Evolutionary conservation across 2,113 vertebrate genomes (phyloP).

Genomic region (Aegithalos caudatus): DNA sequence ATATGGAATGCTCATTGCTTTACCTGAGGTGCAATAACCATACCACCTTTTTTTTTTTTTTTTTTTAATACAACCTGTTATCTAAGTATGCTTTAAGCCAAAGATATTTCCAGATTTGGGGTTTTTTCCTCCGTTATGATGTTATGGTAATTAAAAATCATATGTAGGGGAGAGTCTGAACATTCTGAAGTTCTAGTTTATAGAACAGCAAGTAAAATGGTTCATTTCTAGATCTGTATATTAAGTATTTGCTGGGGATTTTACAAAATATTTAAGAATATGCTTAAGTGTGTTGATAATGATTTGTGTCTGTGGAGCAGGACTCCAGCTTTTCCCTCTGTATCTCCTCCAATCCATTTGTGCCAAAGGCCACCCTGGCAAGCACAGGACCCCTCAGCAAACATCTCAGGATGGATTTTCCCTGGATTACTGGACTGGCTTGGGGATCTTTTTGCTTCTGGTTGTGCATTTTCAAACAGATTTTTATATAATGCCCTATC

Average conservation of each 20-base stretch:
- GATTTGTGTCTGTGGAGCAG: not conserved
- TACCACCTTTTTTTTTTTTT: not conserved
- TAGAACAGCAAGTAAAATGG: not conserved
- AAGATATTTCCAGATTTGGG: not conserved
- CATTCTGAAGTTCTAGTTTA: not conserved
- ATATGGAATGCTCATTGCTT: not conserved
- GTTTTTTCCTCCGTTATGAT: not conserved
- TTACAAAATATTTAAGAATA: not conserved
- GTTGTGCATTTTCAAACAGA: not conserved
- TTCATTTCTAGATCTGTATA: not conserved
- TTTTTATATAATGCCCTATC: fast-evolving
- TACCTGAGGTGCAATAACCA: not conserved
- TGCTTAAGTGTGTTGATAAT: not conserved
- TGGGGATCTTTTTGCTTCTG: not conserved
- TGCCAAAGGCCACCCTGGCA: not conserved
- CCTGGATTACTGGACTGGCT: not conserved
- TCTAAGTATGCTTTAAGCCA: not conserved
- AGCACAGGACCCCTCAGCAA: not conserved
- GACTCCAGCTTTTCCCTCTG: not conserved
- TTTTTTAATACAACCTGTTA: not conserved
- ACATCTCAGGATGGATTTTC: not conserved
- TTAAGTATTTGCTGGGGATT: not conserved
- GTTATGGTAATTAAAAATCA: not conserved
- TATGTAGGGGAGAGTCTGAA: not conserved
- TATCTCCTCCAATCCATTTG: not conserved